A percentile compares a stretch with the other conserved stretches of the same genome.
Conservation (phyloP, 2,888 invertebrate species). For the Metallyticus violacea region DNA sequence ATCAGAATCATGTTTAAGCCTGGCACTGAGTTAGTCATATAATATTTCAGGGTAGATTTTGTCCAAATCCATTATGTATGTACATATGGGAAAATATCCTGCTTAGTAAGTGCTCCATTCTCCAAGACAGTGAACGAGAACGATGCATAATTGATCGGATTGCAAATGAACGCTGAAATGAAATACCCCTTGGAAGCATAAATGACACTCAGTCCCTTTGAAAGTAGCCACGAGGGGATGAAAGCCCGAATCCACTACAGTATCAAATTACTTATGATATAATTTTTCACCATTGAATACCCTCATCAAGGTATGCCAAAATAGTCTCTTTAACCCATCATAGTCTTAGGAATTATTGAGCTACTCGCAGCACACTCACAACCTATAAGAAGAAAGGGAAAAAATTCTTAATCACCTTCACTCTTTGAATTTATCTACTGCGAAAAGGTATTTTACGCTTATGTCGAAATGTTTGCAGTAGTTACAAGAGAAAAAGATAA, state of each 20-base stretch:
- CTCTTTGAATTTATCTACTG: no score
- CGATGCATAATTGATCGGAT: not conserved
- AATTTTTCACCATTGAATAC: not conserved
- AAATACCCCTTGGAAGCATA: not conserved
- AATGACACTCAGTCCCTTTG: not conserved
- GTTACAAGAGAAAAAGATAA: no score
- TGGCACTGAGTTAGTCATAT: not conserved
- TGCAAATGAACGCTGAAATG: not conserved
- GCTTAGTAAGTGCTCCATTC: not conserved
- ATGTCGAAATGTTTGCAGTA: no score
- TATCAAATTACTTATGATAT: not conserved
- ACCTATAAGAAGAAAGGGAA: no score
- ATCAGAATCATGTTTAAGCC: not conserved
- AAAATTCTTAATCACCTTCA: no score
- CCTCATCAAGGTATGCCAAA: no score
- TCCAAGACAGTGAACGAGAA: not conserved
- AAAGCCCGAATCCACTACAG: not conserved
- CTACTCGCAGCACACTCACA: no score
- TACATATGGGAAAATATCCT: not conserved
- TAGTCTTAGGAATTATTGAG: no score
- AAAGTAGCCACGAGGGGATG: not conserved
- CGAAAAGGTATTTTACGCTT: no score
- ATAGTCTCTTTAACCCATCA: no score
- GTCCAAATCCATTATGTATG: not conserved
- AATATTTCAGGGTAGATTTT: not conserved